Evolutionary conservation across 2,113 vertebrate genomes (phyloP).

Genomic region (Alexandromys fortis): DNA sequence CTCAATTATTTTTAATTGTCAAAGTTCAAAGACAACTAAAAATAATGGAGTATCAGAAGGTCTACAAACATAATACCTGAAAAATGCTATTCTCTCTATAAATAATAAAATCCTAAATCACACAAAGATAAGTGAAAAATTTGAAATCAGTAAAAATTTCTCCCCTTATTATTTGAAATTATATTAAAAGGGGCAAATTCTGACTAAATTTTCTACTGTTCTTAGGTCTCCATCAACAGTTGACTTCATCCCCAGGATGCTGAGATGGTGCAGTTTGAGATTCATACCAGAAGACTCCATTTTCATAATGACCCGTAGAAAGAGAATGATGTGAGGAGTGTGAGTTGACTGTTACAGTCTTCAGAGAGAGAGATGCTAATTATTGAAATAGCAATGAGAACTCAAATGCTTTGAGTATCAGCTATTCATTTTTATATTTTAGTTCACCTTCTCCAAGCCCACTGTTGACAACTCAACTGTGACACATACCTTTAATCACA

Average conservation of each 20-base stretch:
- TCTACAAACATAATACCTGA: neutral
- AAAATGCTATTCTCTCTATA: neutral
- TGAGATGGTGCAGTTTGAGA: neutral
- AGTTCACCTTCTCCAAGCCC: neutral
- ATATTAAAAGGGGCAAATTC: neutral
- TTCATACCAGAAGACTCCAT: neutral
- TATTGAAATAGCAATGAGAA: neutral
- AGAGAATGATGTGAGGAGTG: too few species aligned
- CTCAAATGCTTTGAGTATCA: neutral
- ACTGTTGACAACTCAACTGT: neutral
- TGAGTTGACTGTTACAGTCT: neutral
- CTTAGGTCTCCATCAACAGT: too few species aligned
- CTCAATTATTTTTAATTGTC: too few species aligned
- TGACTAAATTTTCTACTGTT: neutral
- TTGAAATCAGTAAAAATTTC: too few species aligned
- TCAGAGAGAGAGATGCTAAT: neutral
- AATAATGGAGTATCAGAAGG: neutral
- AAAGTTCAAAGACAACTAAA: neutral
- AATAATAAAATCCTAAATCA: neutral
- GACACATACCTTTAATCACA: neutral
- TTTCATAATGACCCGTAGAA: neutral
- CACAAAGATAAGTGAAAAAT: neutral
- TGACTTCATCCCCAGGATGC: neutral
- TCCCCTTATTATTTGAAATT: neutral
- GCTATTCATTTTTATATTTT: neutral